Percentiles rank a stretch among this genome's conserved stretches.
phyloP scores from a whole-genome alignment of 2,797 vertebrate species.

The Miichthys miiuy region DNA sequence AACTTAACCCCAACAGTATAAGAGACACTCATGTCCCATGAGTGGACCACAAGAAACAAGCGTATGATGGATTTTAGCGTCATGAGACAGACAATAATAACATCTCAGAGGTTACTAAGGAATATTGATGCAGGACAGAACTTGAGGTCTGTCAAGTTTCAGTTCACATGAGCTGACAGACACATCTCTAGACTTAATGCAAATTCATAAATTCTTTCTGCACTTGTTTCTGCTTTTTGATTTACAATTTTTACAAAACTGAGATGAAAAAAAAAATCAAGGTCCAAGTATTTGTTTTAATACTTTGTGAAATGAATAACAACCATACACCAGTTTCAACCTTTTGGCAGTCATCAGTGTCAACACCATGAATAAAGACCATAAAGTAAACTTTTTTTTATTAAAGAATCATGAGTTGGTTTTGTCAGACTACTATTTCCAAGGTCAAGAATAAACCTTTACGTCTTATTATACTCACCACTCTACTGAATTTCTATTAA shows the following conservation, averaged over 20 bases:
- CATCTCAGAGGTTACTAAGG: not conserved
- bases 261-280: not conserved
- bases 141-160: not conserved
- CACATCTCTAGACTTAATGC: not conserved
- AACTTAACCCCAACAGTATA: not conserved
- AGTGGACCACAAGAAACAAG: constrained; percentile 3
- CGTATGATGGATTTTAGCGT: not conserved
- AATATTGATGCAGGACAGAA: constrained; percentile 4
- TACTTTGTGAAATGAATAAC: too few species aligned
- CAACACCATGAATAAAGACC: too few species aligned
- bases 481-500: too few species aligned
- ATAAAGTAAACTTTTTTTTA: too few species aligned
- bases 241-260: not conserved
- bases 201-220: too few species aligned
- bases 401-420: too few species aligned
- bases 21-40: constrained; percentile 7
- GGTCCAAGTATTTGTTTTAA: too few species aligned
- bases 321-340: too few species aligned
- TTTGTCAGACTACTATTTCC: too few species aligned
- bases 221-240: not conserved
- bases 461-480: too few species aligned
- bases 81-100: constrained; percentile 10
- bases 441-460: too few species aligned
- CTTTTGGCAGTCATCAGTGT: too few species aligned
- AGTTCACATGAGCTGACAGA: not conserved